Evolutionary conservation across 2,113 vertebrate genomes (phyloP).

Genomic region (Pangasianodon gigas): DNA sequence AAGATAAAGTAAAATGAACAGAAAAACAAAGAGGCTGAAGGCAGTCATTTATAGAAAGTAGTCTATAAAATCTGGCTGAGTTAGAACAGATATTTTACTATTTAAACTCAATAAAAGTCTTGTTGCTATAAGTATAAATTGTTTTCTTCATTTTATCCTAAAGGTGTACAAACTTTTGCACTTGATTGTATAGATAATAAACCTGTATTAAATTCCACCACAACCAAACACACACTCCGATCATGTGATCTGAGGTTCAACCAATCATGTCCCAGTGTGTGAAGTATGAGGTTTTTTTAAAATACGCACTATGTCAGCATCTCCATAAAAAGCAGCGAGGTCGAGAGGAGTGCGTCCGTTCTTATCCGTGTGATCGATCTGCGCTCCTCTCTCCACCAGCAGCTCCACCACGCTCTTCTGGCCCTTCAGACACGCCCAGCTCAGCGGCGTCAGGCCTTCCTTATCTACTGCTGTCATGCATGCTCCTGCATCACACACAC

Average conservation of each 20-base stretch:
- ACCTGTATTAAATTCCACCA: background rate
- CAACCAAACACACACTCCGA: background rate
- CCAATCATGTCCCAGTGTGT: background rate
- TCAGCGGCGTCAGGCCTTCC: slow-evolving; percentile 87
- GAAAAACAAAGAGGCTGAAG: background rate
- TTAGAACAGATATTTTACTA: background rate
- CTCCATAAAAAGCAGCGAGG: slow-evolving; percentile 91
- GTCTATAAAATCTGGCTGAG: too few relatives aligned
- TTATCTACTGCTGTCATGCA: slow-evolving; percentile 83
- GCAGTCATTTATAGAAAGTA: background rate
- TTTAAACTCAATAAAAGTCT: too few relatives aligned
- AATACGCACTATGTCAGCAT: slow-evolving; percentile 86
- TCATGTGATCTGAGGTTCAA: background rate
- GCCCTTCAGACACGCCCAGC: slow-evolving; percentile 95
- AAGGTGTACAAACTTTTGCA: background rate
- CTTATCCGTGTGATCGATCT: slow-evolving; percentile 87
- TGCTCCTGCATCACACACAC: slow-evolving; percentile 74
- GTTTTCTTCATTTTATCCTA: too few relatives aligned
- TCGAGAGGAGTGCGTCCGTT: slow-evolving; percentile 93
- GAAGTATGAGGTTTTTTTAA: background rate
- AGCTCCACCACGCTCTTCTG: slow-evolving; percentile 83
- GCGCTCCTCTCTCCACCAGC: slow-evolving; percentile 85
- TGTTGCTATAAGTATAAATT: too few relatives aligned
- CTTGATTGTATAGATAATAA: background rate
- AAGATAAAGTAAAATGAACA: too few relatives aligned